phyloP scores from a whole-genome alignment of 2,797 vertebrate genomes.

The Hyperoplus lanceolatus region DNA sequence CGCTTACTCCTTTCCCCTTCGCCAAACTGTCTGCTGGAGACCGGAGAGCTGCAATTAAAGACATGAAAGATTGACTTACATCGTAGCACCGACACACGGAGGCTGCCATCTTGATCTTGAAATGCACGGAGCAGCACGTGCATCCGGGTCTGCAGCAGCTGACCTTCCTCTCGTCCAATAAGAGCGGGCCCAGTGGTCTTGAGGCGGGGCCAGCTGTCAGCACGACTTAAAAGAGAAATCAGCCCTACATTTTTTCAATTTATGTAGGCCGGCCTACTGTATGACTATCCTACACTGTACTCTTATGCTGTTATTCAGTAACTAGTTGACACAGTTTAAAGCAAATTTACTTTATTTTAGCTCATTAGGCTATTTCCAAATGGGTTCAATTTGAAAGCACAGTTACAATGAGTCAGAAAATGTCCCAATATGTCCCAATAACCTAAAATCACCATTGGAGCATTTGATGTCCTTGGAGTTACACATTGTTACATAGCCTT shows the following conservation, averaged over 20 bases:
- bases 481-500: no score
- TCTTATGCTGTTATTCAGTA: not conserved
- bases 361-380: not conserved
- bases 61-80: constrained; percentile 68
- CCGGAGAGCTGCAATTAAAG: not conserved
- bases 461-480: not conserved
- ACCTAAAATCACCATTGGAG: not conserved
- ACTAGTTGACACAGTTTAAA: not conserved
- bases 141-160: constrained; percentile 51
- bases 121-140: constrained; percentile 70
- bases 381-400: not conserved
- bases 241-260: not conserved
- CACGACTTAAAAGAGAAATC: constrained; percentile 36
- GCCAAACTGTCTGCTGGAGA: fast-evolving
- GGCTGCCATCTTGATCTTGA: constrained; percentile 83
- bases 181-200: not conserved
- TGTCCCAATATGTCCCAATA: not conserved
- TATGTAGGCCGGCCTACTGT: no score
- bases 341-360: not conserved
- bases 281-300: no score
- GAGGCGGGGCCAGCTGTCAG: constrained; percentile 55
- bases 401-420: not conserved
- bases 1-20: fast-evolving
- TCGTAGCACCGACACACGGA: constrained; percentile 82
- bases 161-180: constrained; percentile 68